A percentile compares a stretch with the other conserved stretches of the same genome.
Evolutionary conservation across 1,140 invertebrate genomes (phyloP).

Genomic region (Anadara kagoshimensis): DNA sequence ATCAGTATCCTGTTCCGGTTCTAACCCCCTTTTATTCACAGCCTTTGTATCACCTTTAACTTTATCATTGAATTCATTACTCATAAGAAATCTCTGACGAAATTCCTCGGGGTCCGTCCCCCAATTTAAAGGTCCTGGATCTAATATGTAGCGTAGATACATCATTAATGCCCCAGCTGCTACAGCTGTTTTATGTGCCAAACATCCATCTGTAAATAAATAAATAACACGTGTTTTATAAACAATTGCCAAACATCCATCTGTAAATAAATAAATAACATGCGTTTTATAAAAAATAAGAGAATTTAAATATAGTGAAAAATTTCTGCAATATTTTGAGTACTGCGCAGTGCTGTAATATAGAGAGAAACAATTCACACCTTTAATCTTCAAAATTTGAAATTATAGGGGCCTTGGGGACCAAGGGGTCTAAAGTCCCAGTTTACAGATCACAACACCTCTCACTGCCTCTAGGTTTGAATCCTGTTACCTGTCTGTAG

Average conservation of each 20-base stretch:
- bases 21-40: background rate
- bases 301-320: background rate
- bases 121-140: conserved; percentile 52
- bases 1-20: background rate
- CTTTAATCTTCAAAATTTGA: too few relatives aligned
- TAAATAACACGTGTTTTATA: too few relatives aligned
- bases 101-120: conserved; percentile 18
- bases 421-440: too few relatives aligned
- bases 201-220: conserved; percentile 65
- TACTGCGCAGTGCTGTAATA: too few relatives aligned
- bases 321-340: background rate
- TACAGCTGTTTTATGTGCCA: conserved; percentile 68
- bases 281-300: background rate
- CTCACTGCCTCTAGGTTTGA: too few relatives aligned
- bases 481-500: too few relatives aligned
- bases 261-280: conserved; percentile 46
- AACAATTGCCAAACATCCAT: conserved; percentile 63
- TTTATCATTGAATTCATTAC: too few relatives aligned
- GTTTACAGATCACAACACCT: too few relatives aligned
- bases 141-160: conserved; percentile 65
- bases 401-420: too few relatives aligned
- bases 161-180: conserved; percentile 63
- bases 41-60: conserved; percentile 9
- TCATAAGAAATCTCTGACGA: conserved; percentile 24
- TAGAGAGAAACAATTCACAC: too few relatives aligned